These are phyloP conservation scores for Trichopria drosophilae DNA, from an alignment of 2,888 invertebrate genomes.

Conservation along the genomic window DNA sequence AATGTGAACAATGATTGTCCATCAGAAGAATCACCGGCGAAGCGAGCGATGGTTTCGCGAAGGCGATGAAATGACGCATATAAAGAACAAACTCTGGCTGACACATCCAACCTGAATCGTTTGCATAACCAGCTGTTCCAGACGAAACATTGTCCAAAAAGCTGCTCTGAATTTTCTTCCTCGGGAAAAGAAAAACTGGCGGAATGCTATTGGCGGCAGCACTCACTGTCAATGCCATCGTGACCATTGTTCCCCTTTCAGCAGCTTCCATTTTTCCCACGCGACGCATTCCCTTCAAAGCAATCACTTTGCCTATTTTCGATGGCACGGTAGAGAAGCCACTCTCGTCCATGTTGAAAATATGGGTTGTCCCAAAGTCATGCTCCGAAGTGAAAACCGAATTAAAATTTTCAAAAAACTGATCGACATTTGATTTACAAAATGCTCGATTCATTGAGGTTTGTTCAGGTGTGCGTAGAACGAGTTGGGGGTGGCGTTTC, in stretches of 20 bases:
- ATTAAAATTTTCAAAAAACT: not conserved
- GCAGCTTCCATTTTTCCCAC: slow-evolving; percentile 14
- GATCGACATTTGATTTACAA: slow-evolving; percentile 6
- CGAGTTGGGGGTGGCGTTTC: slow-evolving; percentile 1
- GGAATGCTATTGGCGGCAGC: slow-evolving; percentile 9
- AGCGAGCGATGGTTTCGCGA: not conserved
- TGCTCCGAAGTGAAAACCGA: not conserved
- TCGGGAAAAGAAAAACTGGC: slow-evolving; percentile 9
- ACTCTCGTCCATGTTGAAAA: slow-evolving; percentile 24
- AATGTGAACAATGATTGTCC: slow-evolving; percentile 11
- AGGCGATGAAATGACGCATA: slow-evolving; percentile 4
- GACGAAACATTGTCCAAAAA: slow-evolving; percentile 7
- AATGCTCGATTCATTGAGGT: slow-evolving; percentile 3
- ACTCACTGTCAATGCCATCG: too few relatives aligned
- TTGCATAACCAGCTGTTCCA: slow-evolving; percentile 13
- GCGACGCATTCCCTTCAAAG: slow-evolving; percentile 8
- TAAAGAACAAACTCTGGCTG: not conserved
- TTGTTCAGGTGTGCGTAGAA: too few relatives aligned
- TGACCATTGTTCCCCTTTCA: slow-evolving; percentile 7
- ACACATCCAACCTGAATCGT: slow-evolving; percentile 16
- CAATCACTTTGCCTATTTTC: slow-evolving; percentile 11
- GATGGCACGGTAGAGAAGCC: slow-evolving; percentile 10
- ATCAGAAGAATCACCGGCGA: slow-evolving; percentile 7
- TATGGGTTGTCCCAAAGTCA: not conserved
- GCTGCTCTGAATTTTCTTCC: slow-evolving; percentile 8